Evolutionary conservation across 2,797 vertebrate species (phyloP).

Genomic region (Cirrhinus mrigala): DNA sequence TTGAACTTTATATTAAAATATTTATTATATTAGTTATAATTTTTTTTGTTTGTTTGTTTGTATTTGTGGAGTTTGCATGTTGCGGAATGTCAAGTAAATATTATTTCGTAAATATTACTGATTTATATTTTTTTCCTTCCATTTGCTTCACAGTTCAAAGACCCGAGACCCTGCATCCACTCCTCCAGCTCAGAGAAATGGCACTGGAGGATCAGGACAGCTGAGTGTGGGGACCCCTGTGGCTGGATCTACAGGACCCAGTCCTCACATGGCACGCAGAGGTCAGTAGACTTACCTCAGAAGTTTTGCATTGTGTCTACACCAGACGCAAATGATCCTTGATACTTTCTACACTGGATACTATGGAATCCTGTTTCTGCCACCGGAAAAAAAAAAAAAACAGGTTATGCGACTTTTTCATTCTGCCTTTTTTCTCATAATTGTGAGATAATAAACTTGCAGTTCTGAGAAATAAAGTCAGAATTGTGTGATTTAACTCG

Average conservation of each 20-base stretch:
- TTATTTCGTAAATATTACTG: not conserved
- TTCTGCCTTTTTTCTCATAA: too few relatives aligned
- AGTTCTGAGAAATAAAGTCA: too few relatives aligned
- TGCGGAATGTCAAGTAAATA: not conserved
- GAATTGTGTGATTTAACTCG: too few relatives aligned
- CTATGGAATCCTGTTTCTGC: too few relatives aligned
- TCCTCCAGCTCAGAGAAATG: constrained; percentile 82
- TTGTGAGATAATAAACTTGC: too few relatives aligned
- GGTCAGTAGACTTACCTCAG: constrained; percentile 73
- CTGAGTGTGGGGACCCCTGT: constrained; percentile 74
- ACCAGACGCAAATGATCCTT: too few relatives aligned
- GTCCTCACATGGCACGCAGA: constrained; percentile 90
- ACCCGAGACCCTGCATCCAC: constrained; percentile 80
- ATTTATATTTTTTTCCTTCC: not conserved
- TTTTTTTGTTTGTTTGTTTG: too few relatives aligned
- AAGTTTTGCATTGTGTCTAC: too few relatives aligned
- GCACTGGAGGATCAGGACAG: constrained; percentile 74
- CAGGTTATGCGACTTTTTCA: too few relatives aligned
- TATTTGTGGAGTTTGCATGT: not conserved
- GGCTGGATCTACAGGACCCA: constrained; percentile 83
- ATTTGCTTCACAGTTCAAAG: constrained; percentile 78
- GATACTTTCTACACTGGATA: too few relatives aligned
- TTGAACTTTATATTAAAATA: not conserved
- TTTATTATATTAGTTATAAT: too few relatives aligned
- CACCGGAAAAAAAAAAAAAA: too few relatives aligned